Evolutionary conservation across 2,888 invertebrate species (phyloP), one percentile per base, ranked within the genome.

Genomic region (Coelopa pilipes): DNA sequence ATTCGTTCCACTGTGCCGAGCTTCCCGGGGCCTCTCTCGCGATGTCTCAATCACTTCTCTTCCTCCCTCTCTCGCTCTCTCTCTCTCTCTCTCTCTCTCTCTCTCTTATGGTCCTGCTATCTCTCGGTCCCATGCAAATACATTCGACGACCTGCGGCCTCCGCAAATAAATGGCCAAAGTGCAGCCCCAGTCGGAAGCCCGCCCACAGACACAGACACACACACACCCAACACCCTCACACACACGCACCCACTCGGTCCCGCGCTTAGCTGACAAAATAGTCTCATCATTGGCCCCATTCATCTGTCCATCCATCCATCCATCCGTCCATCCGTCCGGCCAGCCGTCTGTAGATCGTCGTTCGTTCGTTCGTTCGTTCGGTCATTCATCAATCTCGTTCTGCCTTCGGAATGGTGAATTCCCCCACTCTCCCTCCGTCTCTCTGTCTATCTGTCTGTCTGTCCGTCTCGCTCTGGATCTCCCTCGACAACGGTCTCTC

Each of bases 311-410:
- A 34, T 34, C 34, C 34, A 34, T 34, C 7, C 34, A 34, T 34
- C 7, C 34, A 34, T 34, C 34, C 34, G 7, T 34, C 34, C 34
- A 7, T 34, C 7, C 7, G 34, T 34, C 21, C 49, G 60, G 24
- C 24, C 69, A 45, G 2, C 34, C 34, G 7, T 34, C 34, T 2
- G 2, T 34, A 2, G 4, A 34, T 34, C 34, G 34, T 34, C 46
- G 21, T 66, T 21, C 66, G 46, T 66, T 21, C 59, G 55, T 21
- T 12, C 53, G n/a, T 55, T 17, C 59, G 24, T 59, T n/a, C 70
- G 62, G 50, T n/a, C 70, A 62, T 62, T 34, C 70, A 70, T 70
- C 70, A 70, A 63, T 53, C 62, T 24, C 62, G 62, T 62, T 34
- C 50, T 47, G 49, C 47, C 11, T 47, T 19, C 62, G 49, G 34